Percentiles rank a stretch among this genome's conserved stretches.
These are phyloP conservation scores for Manacus vitellinus DNA, from an alignment of 2,113 vertebrate species.

Conservation along the genomic window DNA sequence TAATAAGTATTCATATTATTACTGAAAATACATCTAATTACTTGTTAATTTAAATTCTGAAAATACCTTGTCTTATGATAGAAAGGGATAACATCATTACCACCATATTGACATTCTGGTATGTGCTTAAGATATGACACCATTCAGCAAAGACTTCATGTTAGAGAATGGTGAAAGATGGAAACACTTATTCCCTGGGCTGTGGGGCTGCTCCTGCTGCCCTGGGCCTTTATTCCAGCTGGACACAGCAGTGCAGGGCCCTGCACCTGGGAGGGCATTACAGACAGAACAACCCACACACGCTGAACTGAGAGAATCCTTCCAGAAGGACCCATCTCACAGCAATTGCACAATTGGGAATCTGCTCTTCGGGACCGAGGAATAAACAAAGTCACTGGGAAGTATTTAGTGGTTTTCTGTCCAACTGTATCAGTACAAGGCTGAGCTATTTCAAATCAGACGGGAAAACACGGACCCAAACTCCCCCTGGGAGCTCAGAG, in stretches of 20 bases:
- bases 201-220: background rate
- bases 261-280: background rate
- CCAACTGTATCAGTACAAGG: slow-evolving; percentile 11
- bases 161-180: background rate
- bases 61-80: background rate
- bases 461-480: background rate
- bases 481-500: background rate
- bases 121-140: background rate
- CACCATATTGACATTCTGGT: background rate
- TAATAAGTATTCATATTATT: background rate
- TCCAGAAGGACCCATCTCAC: slow-evolving; percentile 56
- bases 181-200: background rate
- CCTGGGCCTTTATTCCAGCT: background rate
- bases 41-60: background rate
- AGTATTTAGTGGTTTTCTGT: background rate
- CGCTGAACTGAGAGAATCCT: background rate
- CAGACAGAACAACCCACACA: background rate
- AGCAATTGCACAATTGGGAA: slow-evolving; percentile 51
- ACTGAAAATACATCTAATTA: background rate
- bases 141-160: background rate
- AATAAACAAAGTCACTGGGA: background rate
- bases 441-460: slow-evolving; percentile 22
- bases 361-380: background rate
- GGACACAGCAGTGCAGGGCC: background rate
- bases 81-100: background rate